phyloP scores from a whole-genome alignment of 2,113 vertebrate species.

The Catharus fuscescens region DNA sequence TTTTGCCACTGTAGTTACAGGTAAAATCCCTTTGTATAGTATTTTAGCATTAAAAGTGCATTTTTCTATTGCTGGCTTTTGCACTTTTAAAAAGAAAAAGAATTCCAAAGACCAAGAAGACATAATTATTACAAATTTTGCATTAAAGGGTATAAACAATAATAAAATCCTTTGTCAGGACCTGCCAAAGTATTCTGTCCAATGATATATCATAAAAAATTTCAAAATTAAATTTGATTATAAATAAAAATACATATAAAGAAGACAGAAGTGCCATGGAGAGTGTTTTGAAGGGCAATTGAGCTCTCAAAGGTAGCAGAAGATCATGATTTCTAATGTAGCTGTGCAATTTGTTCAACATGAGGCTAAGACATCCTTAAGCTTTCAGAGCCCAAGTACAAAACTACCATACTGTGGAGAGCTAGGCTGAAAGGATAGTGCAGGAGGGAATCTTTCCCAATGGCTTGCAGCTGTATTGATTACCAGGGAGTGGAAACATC shows the following conservation, averaged over 20 bases:
- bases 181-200: background rate
- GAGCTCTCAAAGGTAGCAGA: background rate
- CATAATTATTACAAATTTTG: background rate
- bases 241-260: background rate
- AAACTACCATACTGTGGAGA: too few species aligned
- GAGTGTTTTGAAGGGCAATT: background rate
- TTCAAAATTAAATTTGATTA: background rate
- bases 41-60: constrained; percentile 3
- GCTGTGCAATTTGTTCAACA: background rate
- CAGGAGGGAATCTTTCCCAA: too few species aligned
- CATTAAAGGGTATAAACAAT: background rate
- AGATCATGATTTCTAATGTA: background rate
- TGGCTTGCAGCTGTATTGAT: too few species aligned
- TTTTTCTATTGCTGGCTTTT: background rate
- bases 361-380: background rate
- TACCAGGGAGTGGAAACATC: too few species aligned
- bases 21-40: background rate
- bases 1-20: background rate
- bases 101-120: background rate
- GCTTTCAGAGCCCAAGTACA: background rate
- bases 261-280: background rate
- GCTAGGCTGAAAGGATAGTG: too few species aligned
- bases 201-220: background rate
- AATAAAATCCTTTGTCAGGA: background rate
- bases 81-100: background rate